phyloP scores from a whole-genome alignment of 2,888 invertebrate genomes.

The Rhorus exstirpatorius region DNA sequence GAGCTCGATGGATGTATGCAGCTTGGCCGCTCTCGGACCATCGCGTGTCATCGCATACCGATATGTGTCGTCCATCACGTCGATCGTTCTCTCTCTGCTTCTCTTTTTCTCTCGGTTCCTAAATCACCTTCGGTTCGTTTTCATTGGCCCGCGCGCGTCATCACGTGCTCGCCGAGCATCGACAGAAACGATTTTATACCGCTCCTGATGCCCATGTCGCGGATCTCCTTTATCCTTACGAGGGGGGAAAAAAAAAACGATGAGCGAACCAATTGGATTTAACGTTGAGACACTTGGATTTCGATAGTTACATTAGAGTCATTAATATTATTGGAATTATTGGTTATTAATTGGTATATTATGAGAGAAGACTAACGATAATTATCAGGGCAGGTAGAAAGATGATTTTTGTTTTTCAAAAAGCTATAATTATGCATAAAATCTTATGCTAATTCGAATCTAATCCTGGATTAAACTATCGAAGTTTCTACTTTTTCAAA shows the following conservation, averaged over 20 bases:
- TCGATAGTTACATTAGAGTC: no score
- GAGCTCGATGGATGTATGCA: slow-evolving; percentile 15
- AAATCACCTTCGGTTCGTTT: slow-evolving; percentile 63
- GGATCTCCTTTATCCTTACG: slow-evolving; percentile 37
- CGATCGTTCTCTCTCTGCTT: slow-evolving; percentile 44
- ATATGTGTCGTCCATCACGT: slow-evolving; percentile 64
- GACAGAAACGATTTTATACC: slow-evolving; percentile 65
- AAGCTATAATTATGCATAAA: no score
- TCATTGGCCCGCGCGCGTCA: slow-evolving; percentile 59
- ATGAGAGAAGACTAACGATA: no score
- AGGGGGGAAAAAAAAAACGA: slow-evolving; percentile 34
- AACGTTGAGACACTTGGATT: no score
- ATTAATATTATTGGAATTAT: no score
- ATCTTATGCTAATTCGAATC: no score
- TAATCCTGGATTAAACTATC: no score
- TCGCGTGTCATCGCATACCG: slow-evolving; percentile 37
- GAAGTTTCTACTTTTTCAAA: no score
- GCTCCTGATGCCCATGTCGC: slow-evolving; percentile 39
- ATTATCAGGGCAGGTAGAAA: no score
- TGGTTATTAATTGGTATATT: no score
- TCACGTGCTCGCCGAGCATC: slow-evolving; percentile 66
- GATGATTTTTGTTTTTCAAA: no score
- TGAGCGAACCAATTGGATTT: no score
- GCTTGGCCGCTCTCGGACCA: slow-evolving; percentile 4
- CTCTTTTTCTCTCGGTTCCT: slow-evolving; percentile 57